Conservation (phyloP, 2,797 vertebrate species). For the Mormyrops boulengeri region DNA sequence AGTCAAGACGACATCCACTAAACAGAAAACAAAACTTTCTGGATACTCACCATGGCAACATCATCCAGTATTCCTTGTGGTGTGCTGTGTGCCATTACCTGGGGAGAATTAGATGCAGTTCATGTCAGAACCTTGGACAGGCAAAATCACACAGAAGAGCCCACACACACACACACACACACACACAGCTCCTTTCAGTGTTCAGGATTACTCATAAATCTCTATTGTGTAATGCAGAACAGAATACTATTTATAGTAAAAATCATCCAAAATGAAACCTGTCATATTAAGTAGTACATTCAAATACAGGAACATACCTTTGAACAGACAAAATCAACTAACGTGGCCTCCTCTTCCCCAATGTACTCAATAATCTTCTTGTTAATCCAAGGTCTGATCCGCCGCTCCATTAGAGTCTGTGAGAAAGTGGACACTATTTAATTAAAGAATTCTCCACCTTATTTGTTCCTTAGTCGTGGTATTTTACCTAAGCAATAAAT, state of each 20-base stretch:
- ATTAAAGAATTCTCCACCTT: not conserved
- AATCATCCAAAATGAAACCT: not conserved
- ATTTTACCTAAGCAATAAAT: not conserved
- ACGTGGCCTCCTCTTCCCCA: slow-evolving; percentile 91
- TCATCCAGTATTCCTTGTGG: slow-evolving; percentile 96
- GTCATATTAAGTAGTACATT: not conserved
- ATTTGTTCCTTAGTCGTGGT: not conserved
- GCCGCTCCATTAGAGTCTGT: slow-evolving; percentile 90
- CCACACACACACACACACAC: not conserved
- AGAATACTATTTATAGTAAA: not conserved
- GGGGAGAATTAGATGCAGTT: slow-evolving; percentile 30
- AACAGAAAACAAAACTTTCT: not conserved
- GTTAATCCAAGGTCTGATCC: slow-evolving; percentile 97
- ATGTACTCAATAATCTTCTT: slow-evolving; percentile 99
- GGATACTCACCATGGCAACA: slow-evolving; percentile 89
- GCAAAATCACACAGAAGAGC: not conserved
- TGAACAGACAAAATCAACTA: slow-evolving; percentile 98
- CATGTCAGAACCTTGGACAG: not conserved
- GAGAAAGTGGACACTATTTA: not conserved
- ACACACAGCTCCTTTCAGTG: not conserved
- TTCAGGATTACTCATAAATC: not conserved
- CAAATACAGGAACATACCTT: slow-evolving; percentile 65
- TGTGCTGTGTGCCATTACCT: slow-evolving; percentile 98
- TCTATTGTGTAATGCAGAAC: not conserved
- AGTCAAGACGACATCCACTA: not conserved